Conservation (phyloP, 2,797 vertebrate species). For the Tarsius wallacei region DNA sequence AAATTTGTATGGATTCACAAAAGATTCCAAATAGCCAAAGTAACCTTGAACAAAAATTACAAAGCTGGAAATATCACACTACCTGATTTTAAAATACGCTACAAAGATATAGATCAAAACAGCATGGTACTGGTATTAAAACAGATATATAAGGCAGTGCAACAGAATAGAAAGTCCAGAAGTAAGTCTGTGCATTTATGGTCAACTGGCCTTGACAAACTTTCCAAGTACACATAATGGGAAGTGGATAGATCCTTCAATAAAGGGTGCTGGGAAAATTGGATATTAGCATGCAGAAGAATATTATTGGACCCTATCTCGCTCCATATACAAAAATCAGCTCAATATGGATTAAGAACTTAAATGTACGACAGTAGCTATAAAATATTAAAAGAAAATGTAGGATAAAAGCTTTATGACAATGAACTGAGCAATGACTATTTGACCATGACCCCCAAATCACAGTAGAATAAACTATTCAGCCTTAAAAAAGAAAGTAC, state of each 20-base stretch:
- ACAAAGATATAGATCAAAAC: not conserved
- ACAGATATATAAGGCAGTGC: rapidly evolving
- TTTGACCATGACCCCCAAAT: not conserved
- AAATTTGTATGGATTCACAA: not conserved
- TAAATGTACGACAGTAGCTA: not conserved
- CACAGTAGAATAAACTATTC: not conserved
- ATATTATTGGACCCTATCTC: not conserved
- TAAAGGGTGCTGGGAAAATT: not conserved
- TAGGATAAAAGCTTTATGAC: not conserved
- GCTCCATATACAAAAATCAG: not conserved
- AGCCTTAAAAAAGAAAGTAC: not conserved
- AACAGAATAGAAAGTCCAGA: not conserved
- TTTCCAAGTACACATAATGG: not conserved
- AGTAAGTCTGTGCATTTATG: not conserved
- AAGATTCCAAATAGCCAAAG: not conserved
- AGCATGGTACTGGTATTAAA: not conserved
- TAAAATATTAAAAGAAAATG: not conserved
- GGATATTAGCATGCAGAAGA: not conserved
- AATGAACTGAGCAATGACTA: not conserved
- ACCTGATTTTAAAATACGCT: not conserved
- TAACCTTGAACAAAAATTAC: not conserved
- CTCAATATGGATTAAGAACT: not conserved
- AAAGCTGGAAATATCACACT: not conserved
- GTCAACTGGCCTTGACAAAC: not conserved
- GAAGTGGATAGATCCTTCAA: not conserved